Base-by-base conservation (phyloP, 1,140 invertebrate species). In the Drosophila subobscura region DNA sequence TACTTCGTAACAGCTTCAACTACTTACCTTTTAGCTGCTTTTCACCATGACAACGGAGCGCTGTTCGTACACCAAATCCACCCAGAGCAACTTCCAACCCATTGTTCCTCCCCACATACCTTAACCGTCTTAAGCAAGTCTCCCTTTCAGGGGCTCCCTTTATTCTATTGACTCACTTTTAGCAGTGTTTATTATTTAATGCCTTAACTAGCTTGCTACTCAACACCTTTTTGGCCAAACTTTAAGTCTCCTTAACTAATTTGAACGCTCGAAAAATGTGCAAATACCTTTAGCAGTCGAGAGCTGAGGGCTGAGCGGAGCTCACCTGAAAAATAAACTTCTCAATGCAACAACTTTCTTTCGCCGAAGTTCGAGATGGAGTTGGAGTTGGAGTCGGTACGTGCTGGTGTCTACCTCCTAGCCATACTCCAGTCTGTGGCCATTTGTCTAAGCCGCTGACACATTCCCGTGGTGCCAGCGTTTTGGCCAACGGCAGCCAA, bases 361-460 rank as follows among this genome's bases (percentile, higher is more conserved):
- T 45, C 41, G 20, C 46, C 10, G 40, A 16, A 51, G 52, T 16
- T 50, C 42, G 54, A 58, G 53, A 54, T 49, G 52, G 29, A 46
- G 44, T 12, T 8, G 4, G 52, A 5, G 8, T 23, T 10, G 10
- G 22, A 8, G 29, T 20, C 16, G 16, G 16, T 20, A 20, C 16
- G 16, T 20, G 16, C 16, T 20, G 16, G 16, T 20, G 29, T 33
- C 29, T 10, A 8, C 29, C 29, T 10, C 29, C 3, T 10, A 10
- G 29, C 29, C 29, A 33, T 33, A 8, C 45, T 46, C 58, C 23
- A 20, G 49, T 33, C 40, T 41, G 50, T 54, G 33, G n/a, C 57
- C 60, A 79, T 80, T 80, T 80, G 71, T 79, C 77, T 75, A 70
- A 79, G 72, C 42, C 57, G 57, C 78, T 80, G 78, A 80, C 78